phyloP scores from a whole-genome alignment of 2,797 vertebrate genomes.

The Mus minutoides region DNA sequence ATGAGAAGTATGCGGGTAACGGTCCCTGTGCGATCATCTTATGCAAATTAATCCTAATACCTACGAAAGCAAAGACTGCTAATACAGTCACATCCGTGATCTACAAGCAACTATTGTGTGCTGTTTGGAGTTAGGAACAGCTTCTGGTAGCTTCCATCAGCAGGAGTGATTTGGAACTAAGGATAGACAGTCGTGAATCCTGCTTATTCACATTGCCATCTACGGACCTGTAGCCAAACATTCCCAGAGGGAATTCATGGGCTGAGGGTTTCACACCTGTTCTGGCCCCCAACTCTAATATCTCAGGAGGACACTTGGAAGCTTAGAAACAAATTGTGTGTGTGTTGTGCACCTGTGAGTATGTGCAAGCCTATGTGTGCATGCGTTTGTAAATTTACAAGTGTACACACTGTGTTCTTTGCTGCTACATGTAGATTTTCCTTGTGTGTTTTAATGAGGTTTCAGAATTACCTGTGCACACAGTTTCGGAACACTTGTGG shows the following conservation, averaged over 20 bases:
- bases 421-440: neutral
- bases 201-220: rapidly evolving
- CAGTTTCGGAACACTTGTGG: too few species aligned
- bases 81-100: neutral
- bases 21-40: neutral
- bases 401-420: neutral
- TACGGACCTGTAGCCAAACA: rapidly evolving
- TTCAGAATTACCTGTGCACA: neutral
- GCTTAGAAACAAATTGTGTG: neutral
- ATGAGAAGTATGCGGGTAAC: neutral
- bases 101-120: neutral
- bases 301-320: neutral
- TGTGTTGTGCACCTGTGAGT: neutral
- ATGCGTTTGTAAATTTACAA: neutral
- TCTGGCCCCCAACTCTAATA: neutral
- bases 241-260: neutral
- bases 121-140: neutral
- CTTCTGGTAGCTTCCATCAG: neutral
- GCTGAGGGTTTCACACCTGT: neutral
- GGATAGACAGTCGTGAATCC: too few species aligned
- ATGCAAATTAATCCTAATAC: neutral
- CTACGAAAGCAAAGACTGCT: neutral
- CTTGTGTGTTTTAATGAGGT: neutral
- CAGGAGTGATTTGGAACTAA: neutral
- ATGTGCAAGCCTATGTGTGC: too few species aligned